Conservation (phyloP, 1,140 invertebrate species). For the Anastrepha ludens region DNA sequence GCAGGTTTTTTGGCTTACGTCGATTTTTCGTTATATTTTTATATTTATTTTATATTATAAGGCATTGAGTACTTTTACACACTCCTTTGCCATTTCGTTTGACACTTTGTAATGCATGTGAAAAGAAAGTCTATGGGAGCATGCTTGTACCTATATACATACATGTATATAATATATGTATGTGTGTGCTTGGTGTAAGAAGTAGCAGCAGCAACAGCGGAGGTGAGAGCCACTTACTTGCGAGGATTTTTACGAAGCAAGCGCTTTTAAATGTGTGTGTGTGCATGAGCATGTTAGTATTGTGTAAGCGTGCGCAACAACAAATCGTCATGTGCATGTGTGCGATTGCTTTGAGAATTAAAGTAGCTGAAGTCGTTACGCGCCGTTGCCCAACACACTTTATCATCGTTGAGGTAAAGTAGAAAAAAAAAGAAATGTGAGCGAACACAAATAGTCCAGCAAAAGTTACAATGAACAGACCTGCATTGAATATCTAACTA, state of each 20-base stretch:
- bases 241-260: slow-evolving; percentile 2
- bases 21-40: background rate
- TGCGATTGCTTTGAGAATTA: slow-evolving; percentile 43
- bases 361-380: slow-evolving; percentile 35
- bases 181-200: background rate
- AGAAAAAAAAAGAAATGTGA: background rate
- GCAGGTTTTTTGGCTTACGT: background rate
- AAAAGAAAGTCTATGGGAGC: background rate
- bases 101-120: background rate
- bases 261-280: background rate
- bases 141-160: no score
- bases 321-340: background rate
- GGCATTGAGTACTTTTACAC: no score
- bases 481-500: no score
- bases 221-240: slow-evolving; percentile 4
- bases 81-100: background rate
- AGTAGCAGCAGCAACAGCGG: background rate
- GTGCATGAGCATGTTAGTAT: background rate
- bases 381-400: slow-evolving; percentile 10
- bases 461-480: no score
- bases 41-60: background rate
- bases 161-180: no score
- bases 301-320: background rate
- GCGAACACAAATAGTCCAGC: no score
- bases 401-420: background rate